Evolutionary conservation across 2,113 vertebrate species (phyloP), one percentile per base, ranked within the genome.

Genomic region (Ranitomeya imitator): DNA sequence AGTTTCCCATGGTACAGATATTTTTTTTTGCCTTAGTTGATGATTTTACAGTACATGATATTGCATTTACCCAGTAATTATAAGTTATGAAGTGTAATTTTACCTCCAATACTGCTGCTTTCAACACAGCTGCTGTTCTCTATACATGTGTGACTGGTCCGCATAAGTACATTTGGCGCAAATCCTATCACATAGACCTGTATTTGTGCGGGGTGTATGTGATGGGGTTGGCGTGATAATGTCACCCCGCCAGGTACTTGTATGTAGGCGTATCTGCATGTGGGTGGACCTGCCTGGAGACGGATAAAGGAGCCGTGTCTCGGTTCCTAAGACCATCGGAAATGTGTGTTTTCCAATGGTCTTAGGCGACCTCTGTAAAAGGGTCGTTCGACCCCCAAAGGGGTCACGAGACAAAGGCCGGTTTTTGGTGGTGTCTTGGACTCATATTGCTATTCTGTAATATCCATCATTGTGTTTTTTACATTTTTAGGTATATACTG

Each of bases 71-170:
- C 3, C 37, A 45, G 37, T 45, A 45, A 45, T 45, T 45, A 45
- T 45, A 45, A 45, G 3, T 45, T 45, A 45, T 3, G 37, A 45
- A 45, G 37, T 45, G 37, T 45, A 1, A 5, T 45, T 45, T 45
- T 57, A 57, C 55, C 55, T 57, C 7, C 55, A 57, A 57, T 57
- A 57, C 55, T 57, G 37, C 76, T 52, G 76, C 37, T 78, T 78
- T 78, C 19, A 78, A 78, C 45, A 78, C 78, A 59, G 9, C 13
- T 10, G 78, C 78, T 79, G 52, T 18, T 79, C 54, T 55, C 78
- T 79, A 79, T 52, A 79, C 52, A 79, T 79, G 19, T 79, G 78
- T 71, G 69, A 71, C 69, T 71, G 69, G 69, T 71, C 69, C 69
- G 21, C 78, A 55, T 54, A 23, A 79, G 52, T 79, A 79, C 51